phyloP scores from a whole-genome alignment of 2,888 invertebrate genomes.

The Leptinotarsa juncta region DNA sequence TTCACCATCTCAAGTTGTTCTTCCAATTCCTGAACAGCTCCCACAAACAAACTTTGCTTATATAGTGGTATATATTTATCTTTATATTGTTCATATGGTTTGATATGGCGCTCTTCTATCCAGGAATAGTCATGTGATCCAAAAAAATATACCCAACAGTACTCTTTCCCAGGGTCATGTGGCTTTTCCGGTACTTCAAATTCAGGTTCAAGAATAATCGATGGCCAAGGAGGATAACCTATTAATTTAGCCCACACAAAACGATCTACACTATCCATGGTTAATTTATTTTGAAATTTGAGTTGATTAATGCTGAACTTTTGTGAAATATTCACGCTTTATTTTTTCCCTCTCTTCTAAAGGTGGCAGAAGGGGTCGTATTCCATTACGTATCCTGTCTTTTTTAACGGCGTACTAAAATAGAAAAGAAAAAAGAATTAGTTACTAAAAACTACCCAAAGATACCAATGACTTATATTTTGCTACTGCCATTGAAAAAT shows the following conservation, averaged over 20 bases:
- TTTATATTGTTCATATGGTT: conserved; percentile 43
- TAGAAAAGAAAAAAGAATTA: not conserved
- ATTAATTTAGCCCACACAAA: conserved; percentile 47
- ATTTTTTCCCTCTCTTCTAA: conserved; percentile 77
- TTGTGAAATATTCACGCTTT: conserved; percentile 62
- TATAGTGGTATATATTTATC: conserved; percentile 41
- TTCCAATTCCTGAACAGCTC: conserved; percentile 43
- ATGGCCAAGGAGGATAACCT: conserved; percentile 49
- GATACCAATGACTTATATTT: too few species aligned
- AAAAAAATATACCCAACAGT: conserved; percentile 47
- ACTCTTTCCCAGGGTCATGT: conserved; percentile 23
- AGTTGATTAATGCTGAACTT: conserved; percentile 18
- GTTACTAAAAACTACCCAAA: not conserved
- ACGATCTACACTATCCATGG: conserved; percentile 35
- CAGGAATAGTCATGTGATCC: conserved; percentile 50
- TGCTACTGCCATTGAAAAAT: too few species aligned
- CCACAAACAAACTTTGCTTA: conserved; percentile 31
- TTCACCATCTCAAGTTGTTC: conserved; percentile 20
- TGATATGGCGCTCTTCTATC: conserved; percentile 46
- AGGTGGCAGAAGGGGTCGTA: conserved; percentile 76
- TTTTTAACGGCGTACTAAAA: conserved; percentile 71
- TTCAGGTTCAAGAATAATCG: conserved; percentile 44
- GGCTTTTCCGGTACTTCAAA: conserved; percentile 30
- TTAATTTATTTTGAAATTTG: not conserved
- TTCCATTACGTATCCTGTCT: conserved; percentile 73